Percentiles rank a stretch among this genome's conserved stretches.
These are phyloP conservation scores for Conistra vaccinii DNA, from an alignment of 2,888 invertebrate genomes.

Conservation along the genomic window DNA sequence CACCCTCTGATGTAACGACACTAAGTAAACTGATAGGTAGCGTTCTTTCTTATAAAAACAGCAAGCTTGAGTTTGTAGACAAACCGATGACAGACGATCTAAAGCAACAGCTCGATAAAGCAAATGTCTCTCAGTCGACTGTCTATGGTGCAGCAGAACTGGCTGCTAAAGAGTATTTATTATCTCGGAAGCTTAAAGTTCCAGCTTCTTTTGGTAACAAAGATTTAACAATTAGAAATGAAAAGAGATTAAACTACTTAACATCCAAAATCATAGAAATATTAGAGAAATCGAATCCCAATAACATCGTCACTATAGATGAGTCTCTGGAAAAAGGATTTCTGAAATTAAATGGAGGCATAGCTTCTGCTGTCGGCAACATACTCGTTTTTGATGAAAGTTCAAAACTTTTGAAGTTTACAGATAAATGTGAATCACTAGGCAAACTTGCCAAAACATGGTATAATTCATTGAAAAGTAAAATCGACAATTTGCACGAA, in stretches of 20 bases:
- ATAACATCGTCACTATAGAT: slow-evolving; percentile 39
- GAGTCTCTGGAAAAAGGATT: slow-evolving; percentile 35
- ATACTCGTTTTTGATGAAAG: slow-evolving; percentile 40
- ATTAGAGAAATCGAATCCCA: slow-evolving; percentile 15
- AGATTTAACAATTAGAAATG: background rate
- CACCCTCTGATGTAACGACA: slow-evolving; percentile 4
- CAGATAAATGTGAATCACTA: slow-evolving; percentile 15
- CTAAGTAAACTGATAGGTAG: slow-evolving; percentile 32
- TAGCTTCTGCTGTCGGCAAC: slow-evolving; percentile 52
- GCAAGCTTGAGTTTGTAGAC: slow-evolving; percentile 39
- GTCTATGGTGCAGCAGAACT: slow-evolving; percentile 39
- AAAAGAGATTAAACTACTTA: background rate
- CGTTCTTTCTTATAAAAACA: slow-evolving; percentile 26
- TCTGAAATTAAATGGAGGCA: slow-evolving; percentile 42
- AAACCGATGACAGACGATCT: slow-evolving; percentile 18
- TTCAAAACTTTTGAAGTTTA: slow-evolving; percentile 32
- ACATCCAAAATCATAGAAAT: slow-evolving; percentile 13
- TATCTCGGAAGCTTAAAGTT: background rate
- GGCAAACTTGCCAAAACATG: slow-evolving; percentile 24
- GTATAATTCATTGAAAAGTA: slow-evolving; percentile 14
- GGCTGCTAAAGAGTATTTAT: background rate
- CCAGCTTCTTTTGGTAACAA: background rate
- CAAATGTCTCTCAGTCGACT: background rate
- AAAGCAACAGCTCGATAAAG: slow-evolving; percentile 31
- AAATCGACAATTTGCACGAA: slow-evolving; percentile 18